Evolutionary conservation across 2,888 invertebrate species (phyloP).

Genomic region (Argyresthia albistria): DNA sequence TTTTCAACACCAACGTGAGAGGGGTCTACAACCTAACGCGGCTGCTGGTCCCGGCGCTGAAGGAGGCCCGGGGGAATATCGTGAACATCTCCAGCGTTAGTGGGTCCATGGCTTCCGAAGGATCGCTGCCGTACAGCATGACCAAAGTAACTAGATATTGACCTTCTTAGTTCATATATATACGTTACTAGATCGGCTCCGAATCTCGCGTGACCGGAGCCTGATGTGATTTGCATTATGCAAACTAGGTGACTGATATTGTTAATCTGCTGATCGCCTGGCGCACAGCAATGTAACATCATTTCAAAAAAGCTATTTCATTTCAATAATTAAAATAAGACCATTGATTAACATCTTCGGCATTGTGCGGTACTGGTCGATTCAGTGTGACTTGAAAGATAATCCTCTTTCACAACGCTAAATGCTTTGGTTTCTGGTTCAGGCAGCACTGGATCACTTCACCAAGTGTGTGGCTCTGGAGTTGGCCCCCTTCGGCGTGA

Average conservation of each 20-base stretch:
- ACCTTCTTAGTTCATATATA: no score
- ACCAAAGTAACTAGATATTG: constrained; percentile 71
- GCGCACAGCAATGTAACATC: no score
- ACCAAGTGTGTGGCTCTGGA: constrained; percentile 80
- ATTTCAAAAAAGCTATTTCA: no score
- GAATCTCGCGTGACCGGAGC: no score
- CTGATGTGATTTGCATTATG: no score
- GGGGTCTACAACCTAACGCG: constrained; percentile 68
- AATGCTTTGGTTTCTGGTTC: constrained; percentile 55
- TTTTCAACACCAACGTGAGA: constrained; percentile 76
- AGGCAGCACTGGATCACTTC: constrained; percentile 80
- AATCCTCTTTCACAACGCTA: constrained; percentile 16
- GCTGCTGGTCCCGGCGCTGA: constrained; percentile 74
- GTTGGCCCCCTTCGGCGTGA: constrained; percentile 69
- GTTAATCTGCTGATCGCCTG: no score
- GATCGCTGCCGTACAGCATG: constrained; percentile 86
- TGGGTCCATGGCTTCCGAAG: constrained; percentile 80
- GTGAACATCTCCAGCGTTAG: constrained; percentile 80
- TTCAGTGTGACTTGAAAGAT: no score
- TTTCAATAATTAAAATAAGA: no score
- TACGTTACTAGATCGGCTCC: no score
- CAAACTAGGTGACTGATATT: no score
- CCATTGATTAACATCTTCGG: no score
- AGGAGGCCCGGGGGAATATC: constrained; percentile 69
- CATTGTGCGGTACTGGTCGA: no score